phyloP scores from a whole-genome alignment of 1,140 invertebrate genomes.

The Prorops nasuta region DNA sequence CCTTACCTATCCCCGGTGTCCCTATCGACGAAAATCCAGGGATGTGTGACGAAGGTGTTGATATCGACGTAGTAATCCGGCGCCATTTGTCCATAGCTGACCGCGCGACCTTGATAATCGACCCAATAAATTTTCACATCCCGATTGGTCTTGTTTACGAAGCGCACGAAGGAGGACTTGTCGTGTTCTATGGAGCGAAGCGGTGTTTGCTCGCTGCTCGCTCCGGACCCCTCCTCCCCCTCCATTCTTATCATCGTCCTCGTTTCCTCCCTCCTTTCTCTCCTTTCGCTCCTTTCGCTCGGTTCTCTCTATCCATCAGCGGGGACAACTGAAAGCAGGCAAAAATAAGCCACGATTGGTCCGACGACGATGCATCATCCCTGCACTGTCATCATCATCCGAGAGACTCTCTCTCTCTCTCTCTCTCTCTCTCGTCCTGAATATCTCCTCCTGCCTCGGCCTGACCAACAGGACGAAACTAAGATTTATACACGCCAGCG shows the following conservation, averaged over 20 bases:
- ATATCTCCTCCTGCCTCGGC: not conserved
- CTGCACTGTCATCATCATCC: too few species aligned
- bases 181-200: constrained; percentile 52
- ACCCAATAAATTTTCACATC: constrained; percentile 72
- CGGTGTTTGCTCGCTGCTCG: not conserved
- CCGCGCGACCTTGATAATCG: constrained; percentile 64
- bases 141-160: constrained; percentile 66
- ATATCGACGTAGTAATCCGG: constrained; percentile 61
- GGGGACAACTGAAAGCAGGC: not conserved
- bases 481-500: too few species aligned
- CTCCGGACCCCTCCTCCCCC: not conserved
- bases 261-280: constrained; percentile 15
- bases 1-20: constrained; percentile 60
- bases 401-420: not conserved
- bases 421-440: not conserved
- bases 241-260: not conserved
- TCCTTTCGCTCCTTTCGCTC: not conserved
- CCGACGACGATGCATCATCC: too few species aligned
- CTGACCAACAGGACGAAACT: too few species aligned
- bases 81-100: constrained; percentile 59
- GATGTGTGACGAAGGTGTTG: constrained; percentile 71
- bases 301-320: not conserved
- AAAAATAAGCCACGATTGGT: too few species aligned
- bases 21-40: constrained; percentile 70
- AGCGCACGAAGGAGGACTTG: constrained; percentile 63